Conservation (phyloP, 1,140 invertebrate species). For the Brachionus calyciflorus region DNA sequence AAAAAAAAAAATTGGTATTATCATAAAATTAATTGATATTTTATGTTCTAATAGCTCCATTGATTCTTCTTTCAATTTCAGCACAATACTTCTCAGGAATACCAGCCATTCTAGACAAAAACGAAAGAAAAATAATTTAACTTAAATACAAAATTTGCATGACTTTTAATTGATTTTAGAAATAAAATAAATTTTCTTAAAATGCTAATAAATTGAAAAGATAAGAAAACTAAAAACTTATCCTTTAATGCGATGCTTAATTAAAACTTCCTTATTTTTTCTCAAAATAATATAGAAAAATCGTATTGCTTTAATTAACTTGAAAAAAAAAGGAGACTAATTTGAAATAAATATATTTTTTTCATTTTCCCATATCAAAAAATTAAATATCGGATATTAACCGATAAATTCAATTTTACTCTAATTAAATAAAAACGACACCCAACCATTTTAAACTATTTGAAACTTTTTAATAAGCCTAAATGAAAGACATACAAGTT, state of each 20-base stretch:
- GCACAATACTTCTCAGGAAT: constrained; percentile 55
- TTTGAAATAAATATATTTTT: too few relatives aligned
- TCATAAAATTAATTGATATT: background rate
- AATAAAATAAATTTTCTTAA: background rate
- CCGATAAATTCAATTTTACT: background rate
- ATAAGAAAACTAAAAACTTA: background rate
- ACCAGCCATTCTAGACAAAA: constrained; percentile 57
- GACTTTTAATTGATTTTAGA: background rate
- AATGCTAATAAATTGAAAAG: background rate
- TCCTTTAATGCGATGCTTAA: background rate
- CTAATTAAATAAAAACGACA: background rate
- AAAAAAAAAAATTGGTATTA: too few relatives aligned
- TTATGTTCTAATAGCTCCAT: constrained; percentile 47
- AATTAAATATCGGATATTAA: background rate
- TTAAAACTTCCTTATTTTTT: constrained; percentile 1
- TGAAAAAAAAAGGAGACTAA: too few relatives aligned
- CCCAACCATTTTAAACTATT: background rate
- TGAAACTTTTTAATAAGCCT: too few relatives aligned
- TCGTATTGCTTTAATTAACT: too few relatives aligned
- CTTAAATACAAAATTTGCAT: background rate
- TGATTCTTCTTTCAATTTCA: constrained; percentile 47
- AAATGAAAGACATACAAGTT: constrained; percentile 2
- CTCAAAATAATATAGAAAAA: too few relatives aligned
- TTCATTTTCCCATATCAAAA: background rate
- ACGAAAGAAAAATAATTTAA: constrained; percentile 47